Evolutionary conservation across 2,888 invertebrate species (phyloP).

Genomic region (Tetragonisca angustula): DNA sequence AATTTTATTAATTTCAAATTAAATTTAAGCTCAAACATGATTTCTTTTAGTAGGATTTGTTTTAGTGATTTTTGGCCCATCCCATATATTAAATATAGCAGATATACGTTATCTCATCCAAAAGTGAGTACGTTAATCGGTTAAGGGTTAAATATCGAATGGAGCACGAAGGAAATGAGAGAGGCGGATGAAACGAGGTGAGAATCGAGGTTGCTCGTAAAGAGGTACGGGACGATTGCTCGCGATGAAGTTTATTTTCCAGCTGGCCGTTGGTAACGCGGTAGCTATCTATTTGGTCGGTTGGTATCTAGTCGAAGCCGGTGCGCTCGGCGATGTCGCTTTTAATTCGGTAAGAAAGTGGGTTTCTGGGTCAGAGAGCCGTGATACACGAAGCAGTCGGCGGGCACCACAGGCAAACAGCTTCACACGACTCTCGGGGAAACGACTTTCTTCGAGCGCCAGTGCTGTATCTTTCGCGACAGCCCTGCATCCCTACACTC

Average conservation of each 20-base stretch:
- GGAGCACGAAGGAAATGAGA: too few species aligned
- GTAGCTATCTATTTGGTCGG: conserved; percentile 36
- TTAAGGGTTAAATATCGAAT: neutral
- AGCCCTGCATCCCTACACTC: neutral
- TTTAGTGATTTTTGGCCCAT: too few species aligned
- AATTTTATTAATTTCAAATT: too few species aligned
- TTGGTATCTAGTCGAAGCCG: conserved; percentile 54
- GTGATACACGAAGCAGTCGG: conserved; percentile 64
- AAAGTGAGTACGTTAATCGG: too few species aligned
- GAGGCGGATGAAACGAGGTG: neutral
- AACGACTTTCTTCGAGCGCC: conserved; percentile 46
- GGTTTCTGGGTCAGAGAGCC: conserved; percentile 77
- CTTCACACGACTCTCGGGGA: conserved; percentile 32
- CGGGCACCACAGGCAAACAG: conserved; percentile 31
- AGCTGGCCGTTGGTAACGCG: conserved; percentile 7
- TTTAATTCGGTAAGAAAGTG: conserved; percentile 79
- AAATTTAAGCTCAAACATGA: too few species aligned
- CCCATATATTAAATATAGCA: too few species aligned
- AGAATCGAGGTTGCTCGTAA: neutral
- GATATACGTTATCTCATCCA: too few species aligned
- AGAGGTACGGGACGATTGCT: neutral
- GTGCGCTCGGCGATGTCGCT: conserved; percentile 77
- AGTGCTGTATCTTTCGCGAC: conserved; percentile 41
- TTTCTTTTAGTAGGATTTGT: too few species aligned
- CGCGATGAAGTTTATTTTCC: conserved; percentile 18